Base-by-base conservation (phyloP, 2,113 vertebrate genomes). In the Oncorhynchus nerka region DNA sequence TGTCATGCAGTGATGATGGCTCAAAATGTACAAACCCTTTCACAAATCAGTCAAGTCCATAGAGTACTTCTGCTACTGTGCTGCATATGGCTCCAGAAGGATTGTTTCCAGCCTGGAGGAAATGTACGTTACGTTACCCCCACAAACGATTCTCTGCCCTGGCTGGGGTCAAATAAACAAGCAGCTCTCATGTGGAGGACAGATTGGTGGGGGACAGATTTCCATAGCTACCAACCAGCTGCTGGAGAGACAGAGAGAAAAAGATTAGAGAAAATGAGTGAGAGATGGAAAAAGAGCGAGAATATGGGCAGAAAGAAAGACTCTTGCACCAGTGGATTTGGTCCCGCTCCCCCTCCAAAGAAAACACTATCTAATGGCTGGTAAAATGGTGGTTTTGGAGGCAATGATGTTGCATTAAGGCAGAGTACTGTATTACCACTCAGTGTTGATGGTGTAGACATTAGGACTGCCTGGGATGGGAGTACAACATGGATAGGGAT, bases 1-100 rank as follows among this genome's bases (percentile, higher is more conserved):
- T 61, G 77, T 81, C 85, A 75, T 55, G 55, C 68, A 26, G 81
- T 7, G 24, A 72, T 3, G 28, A 28, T 79, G 0, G 81, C 80
- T 70, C 86, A 84, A 74, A 85, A 84, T 83, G 86, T 82, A 79
- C 85, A 73, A 84, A 85, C 71, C 62, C 75, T 85, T 76, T 70
- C 64, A 6, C 71, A 76, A 68, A 77, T 79, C 79, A 11, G 9
- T 45, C 39, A 45, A 45, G 39, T 45, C 39, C 39, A 45, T 45
- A 45, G 39, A 45, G 39, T 75, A 82, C 86, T 88, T 83, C 86
- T 87, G 87, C 87, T 85, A 88, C 71, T 19, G 73, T 85, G 80
- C 76, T 1, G 7, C 61, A 69, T 34, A 74, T 6, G 80, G 79
- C 80, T 84, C 80, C 78, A 69, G 48, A 85, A 68, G 74, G 84